Evolutionary conservation across 2,113 vertebrate species (phyloP).

Genomic region (Mastomys coucha): DNA sequence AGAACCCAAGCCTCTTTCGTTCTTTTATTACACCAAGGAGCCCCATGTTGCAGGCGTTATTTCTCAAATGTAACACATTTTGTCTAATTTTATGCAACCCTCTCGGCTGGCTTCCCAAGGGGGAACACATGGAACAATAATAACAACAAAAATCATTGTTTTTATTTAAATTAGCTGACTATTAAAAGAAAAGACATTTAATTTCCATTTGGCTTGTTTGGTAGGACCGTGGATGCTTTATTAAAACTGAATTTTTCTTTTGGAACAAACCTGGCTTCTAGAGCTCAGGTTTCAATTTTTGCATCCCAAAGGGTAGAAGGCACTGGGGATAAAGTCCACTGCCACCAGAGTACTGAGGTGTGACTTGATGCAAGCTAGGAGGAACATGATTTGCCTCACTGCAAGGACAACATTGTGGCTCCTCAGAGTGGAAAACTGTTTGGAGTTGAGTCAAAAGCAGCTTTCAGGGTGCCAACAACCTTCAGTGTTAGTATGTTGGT

Average conservation of each 20-base stretch:
- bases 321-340: constrained; percentile 55
- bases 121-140: neutral
- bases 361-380: neutral
- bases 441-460: neutral
- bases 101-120: neutral
- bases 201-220: constrained; percentile 45
- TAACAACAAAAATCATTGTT: constrained; percentile 39
- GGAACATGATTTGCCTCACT: neutral
- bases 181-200: constrained; percentile 52
- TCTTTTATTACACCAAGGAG: constrained; percentile 29
- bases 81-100: constrained; percentile 38
- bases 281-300: neutral
- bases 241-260: constrained; percentile 37
- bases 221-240: constrained; percentile 1
- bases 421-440: neutral
- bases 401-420: constrained; percentile 47
- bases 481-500: neutral
- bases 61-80: constrained; percentile 56
- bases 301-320: neutral
- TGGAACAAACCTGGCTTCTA: constrained; percentile 18
- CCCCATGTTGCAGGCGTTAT: constrained; percentile 38
- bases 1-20: constrained; percentile 41
- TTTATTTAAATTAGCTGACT: constrained; percentile 58
- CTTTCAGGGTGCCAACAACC: neutral
- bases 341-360: neutral